Conservation (phyloP, 2,113 vertebrate genomes). For the Circaetus gallicus region DNA sequence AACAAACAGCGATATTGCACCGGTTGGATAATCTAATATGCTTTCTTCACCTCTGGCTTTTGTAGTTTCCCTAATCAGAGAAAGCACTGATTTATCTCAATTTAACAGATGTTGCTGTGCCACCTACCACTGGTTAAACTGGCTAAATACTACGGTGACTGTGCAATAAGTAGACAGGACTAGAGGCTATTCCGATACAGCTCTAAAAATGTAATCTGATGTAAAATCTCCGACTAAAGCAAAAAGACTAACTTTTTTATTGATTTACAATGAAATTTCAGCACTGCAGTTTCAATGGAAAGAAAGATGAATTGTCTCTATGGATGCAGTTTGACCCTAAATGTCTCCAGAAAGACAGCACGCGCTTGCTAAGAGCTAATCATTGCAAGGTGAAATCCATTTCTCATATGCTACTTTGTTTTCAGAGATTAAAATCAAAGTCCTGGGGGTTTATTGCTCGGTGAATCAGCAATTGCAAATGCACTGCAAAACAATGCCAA, state of each 20-base stretch:
- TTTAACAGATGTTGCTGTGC: not conserved
- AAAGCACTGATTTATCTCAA: not conserved
- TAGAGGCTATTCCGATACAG: not conserved
- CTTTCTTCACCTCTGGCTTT: not conserved
- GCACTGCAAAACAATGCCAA: not conserved
- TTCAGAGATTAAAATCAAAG: not conserved
- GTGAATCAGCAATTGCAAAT: not conserved
- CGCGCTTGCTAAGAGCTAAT: not conserved
- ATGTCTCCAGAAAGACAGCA: not conserved
- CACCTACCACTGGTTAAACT: not conserved
- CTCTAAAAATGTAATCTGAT: not conserved
- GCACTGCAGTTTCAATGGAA: not conserved
- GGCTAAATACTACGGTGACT: not conserved
- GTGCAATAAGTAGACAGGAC: not conserved
- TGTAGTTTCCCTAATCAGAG: not conserved
- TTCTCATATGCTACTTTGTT: not conserved
- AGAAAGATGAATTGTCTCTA: not conserved
- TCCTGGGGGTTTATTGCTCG: not conserved
- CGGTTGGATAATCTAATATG: fast-evolving
- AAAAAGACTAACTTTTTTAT: not conserved
- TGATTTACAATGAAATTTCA: not conserved
- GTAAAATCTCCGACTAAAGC: not conserved
- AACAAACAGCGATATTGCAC: not conserved
- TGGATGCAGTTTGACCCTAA: not conserved
- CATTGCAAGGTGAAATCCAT: not conserved